phyloP scores from a whole-genome alignment of 2,113 vertebrate genomes.

The Hippopotamus amphibius region DNA sequence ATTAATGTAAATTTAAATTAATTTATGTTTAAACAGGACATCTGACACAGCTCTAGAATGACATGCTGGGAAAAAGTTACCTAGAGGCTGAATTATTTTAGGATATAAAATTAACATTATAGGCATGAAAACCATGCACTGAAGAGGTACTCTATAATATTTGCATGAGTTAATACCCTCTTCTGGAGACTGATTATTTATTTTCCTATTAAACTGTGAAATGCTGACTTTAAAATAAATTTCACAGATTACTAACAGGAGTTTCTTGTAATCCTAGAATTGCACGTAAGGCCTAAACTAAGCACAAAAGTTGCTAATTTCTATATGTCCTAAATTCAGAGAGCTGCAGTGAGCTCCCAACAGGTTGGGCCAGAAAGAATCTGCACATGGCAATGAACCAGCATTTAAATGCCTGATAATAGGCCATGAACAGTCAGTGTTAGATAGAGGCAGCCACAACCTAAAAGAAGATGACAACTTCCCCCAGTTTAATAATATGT shows the following conservation, averaged over 20 bases:
- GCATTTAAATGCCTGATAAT: background rate
- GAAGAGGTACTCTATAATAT: background rate
- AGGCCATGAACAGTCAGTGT: background rate
- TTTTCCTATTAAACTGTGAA: background rate
- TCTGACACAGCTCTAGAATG: background rate
- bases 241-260: background rate
- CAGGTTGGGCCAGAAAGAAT: background rate
- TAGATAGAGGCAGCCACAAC: background rate
- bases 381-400: background rate
- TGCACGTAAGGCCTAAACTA: background rate
- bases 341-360: background rate
- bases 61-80: background rate
- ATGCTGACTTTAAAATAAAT: slow-evolving; percentile 29
- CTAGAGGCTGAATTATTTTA: background rate
- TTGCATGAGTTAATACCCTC: background rate
- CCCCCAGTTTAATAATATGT: background rate
- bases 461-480: background rate
- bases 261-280: background rate
- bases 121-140: background rate
- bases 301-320: background rate
- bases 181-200: background rate
- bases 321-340: background rate
- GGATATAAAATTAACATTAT: background rate
- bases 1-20: slow-evolving; percentile 9
- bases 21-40: background rate